A percentile compares a stretch with the other conserved stretches of the same genome.
These are phyloP conservation scores for Dysidea cf. avara DNA, from an alignment of 37 sponge, comb jelly and placozoan genomes.

Conservation along the genomic window DNA sequence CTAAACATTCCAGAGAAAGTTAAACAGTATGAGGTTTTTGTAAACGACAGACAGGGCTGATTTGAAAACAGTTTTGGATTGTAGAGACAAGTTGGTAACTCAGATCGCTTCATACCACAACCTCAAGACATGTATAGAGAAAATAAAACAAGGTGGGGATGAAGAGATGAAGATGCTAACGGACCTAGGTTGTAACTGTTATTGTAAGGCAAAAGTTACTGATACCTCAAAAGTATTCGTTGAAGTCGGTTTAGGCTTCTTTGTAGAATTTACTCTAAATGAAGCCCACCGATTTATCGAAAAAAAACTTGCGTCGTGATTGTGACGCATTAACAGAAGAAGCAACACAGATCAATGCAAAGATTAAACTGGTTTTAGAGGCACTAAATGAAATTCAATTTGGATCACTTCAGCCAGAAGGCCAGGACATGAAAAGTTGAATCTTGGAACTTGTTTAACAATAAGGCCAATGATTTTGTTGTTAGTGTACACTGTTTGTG, in stretches of 20 bases:
- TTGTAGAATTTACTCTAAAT: slow-evolving; percentile 61
- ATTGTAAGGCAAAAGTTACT: slow-evolving; percentile 69
- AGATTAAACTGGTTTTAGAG: slow-evolving; percentile 72
- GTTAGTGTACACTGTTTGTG: too few relatives aligned
- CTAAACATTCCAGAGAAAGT: slow-evolving; percentile 43
- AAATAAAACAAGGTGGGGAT: slow-evolving; percentile 8
- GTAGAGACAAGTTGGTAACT: slow-evolving; percentile 43
- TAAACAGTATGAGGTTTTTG: slow-evolving; percentile 67
- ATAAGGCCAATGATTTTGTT: too few relatives aligned
- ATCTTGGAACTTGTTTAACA: too few relatives aligned
- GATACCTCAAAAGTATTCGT: slow-evolving; percentile 69
- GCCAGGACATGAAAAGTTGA: too few relatives aligned
- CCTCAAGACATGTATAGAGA: slow-evolving; percentile 59
- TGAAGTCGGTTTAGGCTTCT: slow-evolving; percentile 78
- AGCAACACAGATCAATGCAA: slow-evolving; percentile 73
- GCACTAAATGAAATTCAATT: slow-evolving; percentile 80
- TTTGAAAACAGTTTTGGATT: slow-evolving; percentile 53
- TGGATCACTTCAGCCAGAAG: too few relatives aligned
- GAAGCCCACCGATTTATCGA: slow-evolving; percentile 81
- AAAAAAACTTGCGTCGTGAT: slow-evolving; percentile 51
- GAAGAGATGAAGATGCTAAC: slow-evolving; percentile 66
- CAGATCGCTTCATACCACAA: slow-evolving; percentile 75
- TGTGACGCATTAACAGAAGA: slow-evolving; percentile 54
- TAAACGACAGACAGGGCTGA: slow-evolving; percentile 81
- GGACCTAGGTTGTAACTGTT: slow-evolving; percentile 86